A percentile compares a stretch with the other conserved stretches of the same genome.
These are phyloP conservation scores for Palythoa caribaeorum DNA, from an alignment of 92 coral and sea anemone genomes.

Conservation along the genomic window DNA sequence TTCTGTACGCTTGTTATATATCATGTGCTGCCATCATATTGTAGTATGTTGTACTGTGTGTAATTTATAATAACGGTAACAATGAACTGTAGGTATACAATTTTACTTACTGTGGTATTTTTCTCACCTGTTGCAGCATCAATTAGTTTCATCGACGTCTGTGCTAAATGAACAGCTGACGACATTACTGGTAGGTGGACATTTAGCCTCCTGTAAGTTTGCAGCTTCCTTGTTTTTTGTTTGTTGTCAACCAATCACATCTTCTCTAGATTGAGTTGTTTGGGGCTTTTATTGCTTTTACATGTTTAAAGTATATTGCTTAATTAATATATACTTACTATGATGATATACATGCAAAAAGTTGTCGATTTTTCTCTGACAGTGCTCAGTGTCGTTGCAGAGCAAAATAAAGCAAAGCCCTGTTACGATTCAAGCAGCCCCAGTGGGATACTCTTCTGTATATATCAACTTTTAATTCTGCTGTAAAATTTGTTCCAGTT, in stretches of 20 bases:
- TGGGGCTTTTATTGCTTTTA: too few species aligned
- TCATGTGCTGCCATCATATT: neutral
- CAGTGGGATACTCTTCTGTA: too few species aligned
- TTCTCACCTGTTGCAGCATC: slow-evolving; percentile 75
- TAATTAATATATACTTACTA: neutral
- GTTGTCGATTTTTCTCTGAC: neutral
- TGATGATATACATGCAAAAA: neutral
- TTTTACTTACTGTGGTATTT: neutral
- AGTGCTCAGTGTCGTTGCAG: too few species aligned
- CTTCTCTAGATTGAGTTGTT: neutral
- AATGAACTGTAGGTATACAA: neutral
- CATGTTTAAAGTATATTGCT: too few species aligned
- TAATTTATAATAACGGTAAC: too few species aligned
- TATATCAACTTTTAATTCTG: too few species aligned
- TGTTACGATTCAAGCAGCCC: too few species aligned
- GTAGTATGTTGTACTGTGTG: neutral
- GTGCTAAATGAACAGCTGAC: slow-evolving; percentile 97
- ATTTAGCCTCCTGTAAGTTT: neutral
- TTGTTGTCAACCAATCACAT: neutral
- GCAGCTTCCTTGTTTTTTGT: neutral
- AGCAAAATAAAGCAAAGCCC: too few species aligned
- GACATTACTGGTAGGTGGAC: slow-evolving; percentile 84
- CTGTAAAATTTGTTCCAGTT: too few species aligned
- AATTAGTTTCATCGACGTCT: slow-evolving; percentile 92
- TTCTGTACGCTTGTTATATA: too few species aligned